Evolutionary conservation across 2,113 vertebrate species (phyloP).

Genomic region (Alexandromys fortis): DNA sequence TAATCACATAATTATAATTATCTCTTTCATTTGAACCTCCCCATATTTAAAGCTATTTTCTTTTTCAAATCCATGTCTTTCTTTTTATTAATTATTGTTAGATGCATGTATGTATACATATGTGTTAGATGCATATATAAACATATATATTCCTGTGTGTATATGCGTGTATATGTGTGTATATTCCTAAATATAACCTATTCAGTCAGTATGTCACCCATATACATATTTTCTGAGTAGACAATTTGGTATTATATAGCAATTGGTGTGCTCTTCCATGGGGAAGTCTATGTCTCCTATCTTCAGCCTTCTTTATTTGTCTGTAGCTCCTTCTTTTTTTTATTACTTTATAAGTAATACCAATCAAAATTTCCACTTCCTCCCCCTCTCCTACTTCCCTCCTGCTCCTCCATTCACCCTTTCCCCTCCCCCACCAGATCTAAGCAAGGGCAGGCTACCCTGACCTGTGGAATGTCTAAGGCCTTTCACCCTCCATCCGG

Average conservation of each 20-base stretch:
- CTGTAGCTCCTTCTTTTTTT: neutral
- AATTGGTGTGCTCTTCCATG: neutral
- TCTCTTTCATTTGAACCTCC: neutral
- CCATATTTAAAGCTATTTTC: neutral
- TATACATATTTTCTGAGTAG: neutral
- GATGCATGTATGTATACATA: neutral
- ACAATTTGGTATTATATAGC: neutral
- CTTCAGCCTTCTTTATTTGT: neutral
- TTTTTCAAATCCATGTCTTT: neutral
- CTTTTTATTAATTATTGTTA: neutral
- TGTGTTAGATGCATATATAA: too few species aligned
- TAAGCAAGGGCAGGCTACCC: too few species aligned
- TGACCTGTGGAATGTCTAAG: too few species aligned
- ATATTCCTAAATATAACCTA: neutral
- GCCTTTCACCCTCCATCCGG: too few species aligned
- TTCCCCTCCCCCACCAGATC: too few species aligned
- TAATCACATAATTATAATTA: neutral
- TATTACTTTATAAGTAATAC: too few species aligned
- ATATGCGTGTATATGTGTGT: too few species aligned
- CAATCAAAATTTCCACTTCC: too few species aligned
- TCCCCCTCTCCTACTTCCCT: too few species aligned
- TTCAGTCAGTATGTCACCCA: neutral
- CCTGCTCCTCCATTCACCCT: too few species aligned
- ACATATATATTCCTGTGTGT: too few species aligned
- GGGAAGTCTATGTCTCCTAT: neutral